A percentile compares a stretch with the other conserved stretches of the same genome.
These are phyloP conservation scores for Napeogenes inachia DNA, from an alignment of 2,888 invertebrate genomes.

Conservation along the genomic window DNA sequence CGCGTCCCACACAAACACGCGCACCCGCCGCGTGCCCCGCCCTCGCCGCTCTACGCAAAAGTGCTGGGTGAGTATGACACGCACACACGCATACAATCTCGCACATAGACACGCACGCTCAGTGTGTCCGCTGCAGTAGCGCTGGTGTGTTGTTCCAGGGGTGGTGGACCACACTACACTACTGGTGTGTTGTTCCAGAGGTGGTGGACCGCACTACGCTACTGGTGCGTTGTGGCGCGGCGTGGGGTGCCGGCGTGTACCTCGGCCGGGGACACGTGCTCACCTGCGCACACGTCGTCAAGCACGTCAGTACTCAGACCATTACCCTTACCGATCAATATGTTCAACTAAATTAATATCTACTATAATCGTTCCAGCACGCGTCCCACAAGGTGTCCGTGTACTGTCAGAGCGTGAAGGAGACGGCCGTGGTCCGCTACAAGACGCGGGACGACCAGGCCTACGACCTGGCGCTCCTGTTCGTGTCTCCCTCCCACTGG, in stretches of 20 bases:
- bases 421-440: slow-evolving; percentile 68
- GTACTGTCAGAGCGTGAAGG: slow-evolving; percentile 58
- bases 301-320: slow-evolving; percentile 12
- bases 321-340: no score
- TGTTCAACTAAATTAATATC: no score
- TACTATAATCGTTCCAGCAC: slow-evolving; percentile 45
- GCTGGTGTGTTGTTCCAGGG: no score
- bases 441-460: slow-evolving; percentile 65
- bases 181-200: slow-evolving; percentile 43
- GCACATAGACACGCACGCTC: no score
- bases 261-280: slow-evolving; percentile 75
- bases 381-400: slow-evolving; percentile 54
- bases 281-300: slow-evolving; percentile 80
- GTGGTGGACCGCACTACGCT: slow-evolving; percentile 67
- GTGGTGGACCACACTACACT: no score
- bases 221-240: slow-evolving; percentile 75
- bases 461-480: slow-evolving; percentile 69
- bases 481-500: slow-evolving; percentile 57
- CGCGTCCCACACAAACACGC: slow-evolving; percentile 49
- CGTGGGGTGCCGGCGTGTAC: slow-evolving; percentile 79
- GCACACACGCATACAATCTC: no score
- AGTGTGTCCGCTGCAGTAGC: background rate
- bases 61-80: slow-evolving; percentile 44
- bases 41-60: slow-evolving; percentile 36
- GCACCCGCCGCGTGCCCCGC: slow-evolving; percentile 30